Evolutionary conservation across 2,888 invertebrate genomes (phyloP), one percentile per base, ranked within the genome.

Genomic region (Scaptomyza caliginosa): DNA sequence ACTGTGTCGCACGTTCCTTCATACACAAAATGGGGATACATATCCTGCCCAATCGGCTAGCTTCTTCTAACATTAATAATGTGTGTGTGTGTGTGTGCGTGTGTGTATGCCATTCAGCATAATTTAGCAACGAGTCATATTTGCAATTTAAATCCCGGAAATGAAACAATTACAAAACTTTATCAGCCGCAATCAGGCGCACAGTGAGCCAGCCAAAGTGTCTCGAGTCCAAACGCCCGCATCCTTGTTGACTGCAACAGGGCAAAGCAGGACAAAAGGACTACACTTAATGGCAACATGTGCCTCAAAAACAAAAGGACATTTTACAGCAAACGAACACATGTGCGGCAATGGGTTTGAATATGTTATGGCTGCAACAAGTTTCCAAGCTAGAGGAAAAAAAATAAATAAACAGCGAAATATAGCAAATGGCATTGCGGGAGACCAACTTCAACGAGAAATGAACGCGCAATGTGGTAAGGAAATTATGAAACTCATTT

Each of bases 131-230:
- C 48, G 56, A 84, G 79, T 77, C 81, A 88, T 88, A 89, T 89
- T 89, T 89, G 81, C 81, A 86, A 89, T 87, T 88, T 86, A 89
- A 89, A 89, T 90, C 85, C 80, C 71, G 77, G 76, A 89, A 89
- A 88, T 89, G 77, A 89, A 90, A 90, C 88, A 89, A 89, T 89
- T 88, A 89, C 83, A 69, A 74, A 75, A 88, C 68, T 83, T 81
- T 88, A 87, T 79, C 71, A 85, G 54, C 49, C 74, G 69, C 83
- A 83, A 86, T 86, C 81, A 81, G 74, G 52, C 65, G 58, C 43
- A 65, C 30, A 30, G n/a, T 4, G 28, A 30, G 30, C n/a, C 23
- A 40, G 40, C 13, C 24, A 16, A 2, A 26, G 43, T 16, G 23
- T 43, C 11, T 32, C 13, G 6, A 57, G 34, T 50, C 39, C 67